Evolutionary conservation across 2,888 invertebrate genomes (phyloP).

Genomic region (Eucriotettix oculatus): DNA sequence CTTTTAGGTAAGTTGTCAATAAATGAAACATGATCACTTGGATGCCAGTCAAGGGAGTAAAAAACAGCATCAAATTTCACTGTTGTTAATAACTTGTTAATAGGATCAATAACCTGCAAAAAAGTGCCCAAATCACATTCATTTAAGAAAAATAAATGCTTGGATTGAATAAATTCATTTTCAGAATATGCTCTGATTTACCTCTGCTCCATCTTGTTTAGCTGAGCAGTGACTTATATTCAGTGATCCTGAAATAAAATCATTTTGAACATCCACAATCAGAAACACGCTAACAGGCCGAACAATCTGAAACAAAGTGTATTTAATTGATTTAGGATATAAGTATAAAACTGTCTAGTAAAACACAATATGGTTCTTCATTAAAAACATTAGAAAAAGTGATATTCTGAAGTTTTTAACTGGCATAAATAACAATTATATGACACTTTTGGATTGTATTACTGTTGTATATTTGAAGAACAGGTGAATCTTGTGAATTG

Average conservation of each 20-base stretch:
- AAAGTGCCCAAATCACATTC: background rate
- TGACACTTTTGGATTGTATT: too few species aligned
- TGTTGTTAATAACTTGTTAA: constrained; percentile 66
- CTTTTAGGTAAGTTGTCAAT: constrained; percentile 76
- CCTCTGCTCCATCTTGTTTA: constrained; percentile 75
- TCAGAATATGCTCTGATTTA: constrained; percentile 17
- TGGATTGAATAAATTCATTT: too few species aligned
- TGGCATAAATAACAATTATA: constrained; percentile 15
- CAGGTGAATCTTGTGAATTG: too few species aligned
- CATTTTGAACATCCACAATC: constrained; percentile 94
- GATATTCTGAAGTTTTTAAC: background rate
- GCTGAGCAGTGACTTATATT: constrained; percentile 87
- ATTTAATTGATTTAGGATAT: too few species aligned
- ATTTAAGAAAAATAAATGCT: too few species aligned
- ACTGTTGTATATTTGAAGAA: too few species aligned
- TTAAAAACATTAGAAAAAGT: background rate
- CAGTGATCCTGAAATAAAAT: constrained; percentile 88
- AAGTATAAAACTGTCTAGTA: too few species aligned
- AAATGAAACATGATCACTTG: constrained; percentile 88
- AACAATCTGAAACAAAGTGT: constrained; percentile 48
- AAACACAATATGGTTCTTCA: too few species aligned
- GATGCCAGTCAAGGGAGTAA: constrained; percentile 96
- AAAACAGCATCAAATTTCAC: constrained; percentile 76
- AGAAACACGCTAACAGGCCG: constrained; percentile 77
- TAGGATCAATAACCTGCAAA: constrained; percentile 66